These are phyloP conservation scores for Clinocottus analis DNA, from an alignment of 2,113 vertebrate species.

Conservation along the genomic window DNA sequence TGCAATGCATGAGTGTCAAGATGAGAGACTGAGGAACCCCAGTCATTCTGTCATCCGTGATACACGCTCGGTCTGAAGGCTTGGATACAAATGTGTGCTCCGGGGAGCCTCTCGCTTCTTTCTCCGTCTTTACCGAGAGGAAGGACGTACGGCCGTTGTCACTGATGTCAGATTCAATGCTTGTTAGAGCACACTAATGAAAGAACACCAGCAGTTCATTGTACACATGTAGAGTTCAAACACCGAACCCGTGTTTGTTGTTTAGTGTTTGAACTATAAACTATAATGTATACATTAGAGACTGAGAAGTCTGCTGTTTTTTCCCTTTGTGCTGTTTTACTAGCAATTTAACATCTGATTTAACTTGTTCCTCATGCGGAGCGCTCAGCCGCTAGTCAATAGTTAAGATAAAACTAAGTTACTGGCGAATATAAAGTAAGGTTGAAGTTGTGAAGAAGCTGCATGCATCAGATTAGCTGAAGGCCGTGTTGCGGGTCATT, in stretches of 20 bases:
- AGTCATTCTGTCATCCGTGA: constrained; percentile 48
- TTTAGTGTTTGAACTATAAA: no score
- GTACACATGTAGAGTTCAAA: constrained; percentile 42
- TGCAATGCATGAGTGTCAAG: constrained; percentile 33
- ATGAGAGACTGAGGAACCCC: constrained; percentile 35
- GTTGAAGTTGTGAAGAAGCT: not conserved
- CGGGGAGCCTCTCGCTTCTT: constrained; percentile 46
- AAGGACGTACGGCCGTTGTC: constrained; percentile 66
- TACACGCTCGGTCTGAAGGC: constrained; percentile 49
- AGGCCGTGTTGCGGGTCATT: constrained; percentile 11
- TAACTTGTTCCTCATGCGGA: not conserved
- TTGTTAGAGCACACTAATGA: constrained; percentile 66
- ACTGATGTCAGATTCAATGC: constrained; percentile 58
- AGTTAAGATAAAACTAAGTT: not conserved
- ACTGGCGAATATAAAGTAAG: not conserved
- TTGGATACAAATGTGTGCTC: constrained; percentile 49
- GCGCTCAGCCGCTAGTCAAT: not conserved
- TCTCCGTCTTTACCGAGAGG: constrained; percentile 43
- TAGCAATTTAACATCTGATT: not conserved
- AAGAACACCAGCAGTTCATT: constrained; percentile 45
- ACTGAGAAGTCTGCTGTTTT: constrained; percentile 3
- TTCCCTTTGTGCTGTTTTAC: not conserved
- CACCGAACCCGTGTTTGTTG: no score
- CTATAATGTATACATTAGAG: no score
- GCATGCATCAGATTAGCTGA: constrained; percentile 32